Conservation (phyloP, 2,888 invertebrate species). For the Tipula unca region DNA sequence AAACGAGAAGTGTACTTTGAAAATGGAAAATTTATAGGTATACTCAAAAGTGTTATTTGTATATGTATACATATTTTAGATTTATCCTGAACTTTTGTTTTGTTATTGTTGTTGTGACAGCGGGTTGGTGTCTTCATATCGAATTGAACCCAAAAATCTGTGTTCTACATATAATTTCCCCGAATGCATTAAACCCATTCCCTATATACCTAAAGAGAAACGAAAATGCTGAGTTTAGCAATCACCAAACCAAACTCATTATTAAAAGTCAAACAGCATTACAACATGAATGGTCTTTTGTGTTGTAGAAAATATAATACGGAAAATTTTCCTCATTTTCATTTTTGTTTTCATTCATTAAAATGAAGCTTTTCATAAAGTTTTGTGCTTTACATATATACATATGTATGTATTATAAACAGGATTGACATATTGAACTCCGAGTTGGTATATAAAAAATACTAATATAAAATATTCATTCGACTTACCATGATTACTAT, state of each 20-base stretch:
- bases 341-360: background rate
- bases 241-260: background rate
- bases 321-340: background rate
- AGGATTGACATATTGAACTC: background rate
- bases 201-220: background rate
- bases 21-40: background rate
- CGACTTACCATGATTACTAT: slow-evolving; percentile 42
- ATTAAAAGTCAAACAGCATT: background rate
- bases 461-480: background rate
- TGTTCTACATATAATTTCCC: too few relatives aligned
- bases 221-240: background rate
- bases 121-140: background rate
- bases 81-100: background rate
- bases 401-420: background rate
- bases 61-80: background rate
- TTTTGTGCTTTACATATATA: background rate
- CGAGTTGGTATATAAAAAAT: background rate
- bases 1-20: background rate
- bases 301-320: background rate
- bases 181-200: background rate
- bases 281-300: background rate
- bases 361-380: background rate
- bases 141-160: background rate
- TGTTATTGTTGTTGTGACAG: background rate
- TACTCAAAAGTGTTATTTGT: background rate